Percentiles rank a stretch among this genome's conserved stretches.
These are phyloP conservation scores for Microplitis deprimator DNA, from an alignment of 2,888 invertebrate species.

Conservation along the genomic window DNA sequence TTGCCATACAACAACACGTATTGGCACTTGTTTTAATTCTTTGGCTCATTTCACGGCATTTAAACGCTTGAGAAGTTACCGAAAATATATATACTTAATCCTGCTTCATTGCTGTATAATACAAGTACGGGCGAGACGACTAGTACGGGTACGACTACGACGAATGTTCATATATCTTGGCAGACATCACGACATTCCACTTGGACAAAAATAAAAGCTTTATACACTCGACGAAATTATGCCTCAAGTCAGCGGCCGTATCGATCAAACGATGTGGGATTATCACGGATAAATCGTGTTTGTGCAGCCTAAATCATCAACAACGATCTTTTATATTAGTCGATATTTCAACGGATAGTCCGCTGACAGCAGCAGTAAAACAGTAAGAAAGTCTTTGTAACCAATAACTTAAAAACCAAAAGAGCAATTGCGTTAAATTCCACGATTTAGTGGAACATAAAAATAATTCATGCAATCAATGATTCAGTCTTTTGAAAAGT, in stretches of 20 bases:
- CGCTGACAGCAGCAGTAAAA: background rate
- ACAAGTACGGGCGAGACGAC: constrained; percentile 4
- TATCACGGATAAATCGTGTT: constrained; percentile 17
- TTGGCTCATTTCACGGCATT: constrained; percentile 15
- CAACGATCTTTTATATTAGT: background rate
- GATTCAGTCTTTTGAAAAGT: background rate
- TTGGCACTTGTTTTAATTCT: constrained; percentile 43
- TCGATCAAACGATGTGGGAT: constrained; percentile 46
- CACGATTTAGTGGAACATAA: background rate
- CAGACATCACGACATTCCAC: constrained; percentile 5
- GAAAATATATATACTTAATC: constrained; percentile 1
- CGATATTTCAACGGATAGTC: background rate
- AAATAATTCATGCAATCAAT: background rate
- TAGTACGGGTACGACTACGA: background rate
- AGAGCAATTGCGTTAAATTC: background rate
- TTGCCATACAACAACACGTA: constrained; percentile 38
- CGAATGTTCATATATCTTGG: constrained; percentile 33
- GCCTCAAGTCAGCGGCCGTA: constrained; percentile 20
- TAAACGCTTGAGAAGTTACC: background rate
- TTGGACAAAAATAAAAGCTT: constrained; percentile 34
- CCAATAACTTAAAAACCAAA: background rate
- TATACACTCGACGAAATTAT: constrained; percentile 17
- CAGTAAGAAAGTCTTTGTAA: background rate
- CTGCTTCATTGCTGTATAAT: background rate
- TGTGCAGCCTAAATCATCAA: constrained; percentile 18